Percentiles rank a stretch among this genome's conserved stretches.
Evolutionary conservation across 2,888 invertebrate species (phyloP).

Genomic region (Eupithecia subfuscata): DNA sequence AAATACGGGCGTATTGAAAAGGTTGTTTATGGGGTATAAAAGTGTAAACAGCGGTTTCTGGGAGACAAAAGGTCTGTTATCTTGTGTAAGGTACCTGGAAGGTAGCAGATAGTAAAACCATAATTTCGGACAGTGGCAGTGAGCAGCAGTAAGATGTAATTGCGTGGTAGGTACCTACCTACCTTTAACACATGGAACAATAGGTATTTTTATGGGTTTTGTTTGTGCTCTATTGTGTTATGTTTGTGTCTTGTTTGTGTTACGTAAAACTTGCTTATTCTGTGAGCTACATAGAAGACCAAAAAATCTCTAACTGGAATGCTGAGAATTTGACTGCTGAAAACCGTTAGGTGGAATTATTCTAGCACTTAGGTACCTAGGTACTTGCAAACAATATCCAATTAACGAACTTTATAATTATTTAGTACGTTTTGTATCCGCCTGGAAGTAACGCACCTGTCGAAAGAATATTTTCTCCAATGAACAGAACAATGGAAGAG

Average conservation of each 20-base stretch:
- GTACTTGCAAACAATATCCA: no score
- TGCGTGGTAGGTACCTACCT: slow-evolving; percentile 7
- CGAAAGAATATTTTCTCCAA: no score
- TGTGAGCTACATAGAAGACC: neutral
- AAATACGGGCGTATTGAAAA: slow-evolving; percentile 38
- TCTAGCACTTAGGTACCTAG: no score
- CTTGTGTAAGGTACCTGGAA: slow-evolving; percentile 38
- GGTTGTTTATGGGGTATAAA: slow-evolving; percentile 20
- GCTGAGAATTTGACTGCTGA: no score
- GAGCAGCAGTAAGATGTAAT: slow-evolving; percentile 23
- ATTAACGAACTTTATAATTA: no score
- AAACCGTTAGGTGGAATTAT: no score
- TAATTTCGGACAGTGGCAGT: slow-evolving; percentile 19
- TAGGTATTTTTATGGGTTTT: slow-evolving; percentile 16
- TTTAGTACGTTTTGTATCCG: no score
- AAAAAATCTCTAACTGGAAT: no score
- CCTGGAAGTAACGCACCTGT: no score
- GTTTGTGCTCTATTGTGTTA: slow-evolving; percentile 15
- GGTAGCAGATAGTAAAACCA: slow-evolving; percentile 20
- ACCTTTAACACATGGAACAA: slow-evolving; percentile 27
- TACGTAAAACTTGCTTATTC: slow-evolving; percentile 16
- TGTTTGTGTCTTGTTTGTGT: slow-evolving; percentile 15
- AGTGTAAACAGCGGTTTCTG: slow-evolving; percentile 35
- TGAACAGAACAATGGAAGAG: no score
- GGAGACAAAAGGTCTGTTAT: slow-evolving; percentile 36